Evolutionary conservation across 2,888 invertebrate species (phyloP).

Genomic region (Zelleria hepariella): DNA sequence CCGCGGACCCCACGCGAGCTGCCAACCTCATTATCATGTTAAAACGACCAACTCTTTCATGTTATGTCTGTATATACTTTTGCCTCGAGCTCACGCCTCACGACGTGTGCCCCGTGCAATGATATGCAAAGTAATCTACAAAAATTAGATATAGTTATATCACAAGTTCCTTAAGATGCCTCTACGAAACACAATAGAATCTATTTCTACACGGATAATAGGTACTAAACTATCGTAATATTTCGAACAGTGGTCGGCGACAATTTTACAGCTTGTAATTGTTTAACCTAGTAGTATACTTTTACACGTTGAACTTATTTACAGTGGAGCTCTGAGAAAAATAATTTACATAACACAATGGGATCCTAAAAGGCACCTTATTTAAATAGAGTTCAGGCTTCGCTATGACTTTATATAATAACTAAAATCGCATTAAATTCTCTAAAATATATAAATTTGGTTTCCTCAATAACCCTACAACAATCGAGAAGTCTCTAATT

Average conservation of each 20-base stretch:
- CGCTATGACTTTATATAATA: conserved; percentile 68
- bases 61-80: conserved; percentile 69
- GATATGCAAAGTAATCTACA: conserved; percentile 43
- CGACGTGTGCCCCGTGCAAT: conserved; percentile 30
- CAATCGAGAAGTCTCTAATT: conserved; percentile 63
- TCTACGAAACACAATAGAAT: conserved; percentile 67
- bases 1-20: conserved; percentile 59
- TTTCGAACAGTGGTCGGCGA: conserved; percentile 47
- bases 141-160: conserved; percentile 66
- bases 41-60: conserved; percentile 45
- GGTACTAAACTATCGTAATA: conserved; percentile 37
- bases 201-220: conserved; percentile 50
- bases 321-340: conserved; percentile 59
- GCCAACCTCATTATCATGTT: conserved; percentile 49
- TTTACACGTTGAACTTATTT: conserved; percentile 60
- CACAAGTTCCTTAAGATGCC: conserved; percentile 68
- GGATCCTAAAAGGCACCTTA: conserved; percentile 67
- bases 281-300: conserved; percentile 65
- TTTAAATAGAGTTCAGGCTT: conserved; percentile 69
- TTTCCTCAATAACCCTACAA: conserved; percentile 69
- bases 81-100: conserved; percentile 35
- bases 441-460: conserved; percentile 71
- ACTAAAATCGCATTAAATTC: conserved; percentile 65
- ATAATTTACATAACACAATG: conserved; percentile 62
- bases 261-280: conserved; percentile 56